Conservation (phyloP, 2,797 vertebrate species). For the Chiloscyllium punctatum region DNA sequence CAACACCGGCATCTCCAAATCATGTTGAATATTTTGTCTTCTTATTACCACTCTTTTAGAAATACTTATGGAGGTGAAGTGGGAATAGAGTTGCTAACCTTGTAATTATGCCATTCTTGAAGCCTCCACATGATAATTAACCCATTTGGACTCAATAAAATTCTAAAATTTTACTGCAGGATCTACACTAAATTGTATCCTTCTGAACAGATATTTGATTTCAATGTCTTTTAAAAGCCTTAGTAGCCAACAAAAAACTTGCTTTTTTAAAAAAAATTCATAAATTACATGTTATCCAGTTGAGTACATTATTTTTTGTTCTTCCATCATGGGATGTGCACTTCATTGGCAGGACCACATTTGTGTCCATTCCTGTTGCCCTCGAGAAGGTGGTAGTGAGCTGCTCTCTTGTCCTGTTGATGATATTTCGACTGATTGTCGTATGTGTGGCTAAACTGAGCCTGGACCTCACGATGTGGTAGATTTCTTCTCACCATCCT, state of each 20-base stretch:
- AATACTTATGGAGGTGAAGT: neutral
- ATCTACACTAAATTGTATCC: neutral
- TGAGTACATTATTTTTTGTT: neutral
- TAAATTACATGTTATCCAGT: neutral
- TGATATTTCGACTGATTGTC: too few species aligned
- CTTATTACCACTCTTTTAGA: neutral
- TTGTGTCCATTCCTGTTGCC: too few species aligned
- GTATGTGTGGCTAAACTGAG: too few species aligned
- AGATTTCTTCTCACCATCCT: too few species aligned
- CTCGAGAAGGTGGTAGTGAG: too few species aligned
- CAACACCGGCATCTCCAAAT: too few species aligned
- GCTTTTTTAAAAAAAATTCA: neutral
- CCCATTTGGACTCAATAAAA: too few species aligned
- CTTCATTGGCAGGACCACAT: too few species aligned
- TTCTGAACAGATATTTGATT: neutral
- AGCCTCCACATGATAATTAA: neutral
- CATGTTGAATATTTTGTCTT: neutral
- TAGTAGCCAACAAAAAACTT: too few species aligned
- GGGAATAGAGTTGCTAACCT: neutral
- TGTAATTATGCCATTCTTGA: neutral
- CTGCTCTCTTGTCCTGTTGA: too few species aligned
- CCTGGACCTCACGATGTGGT: too few species aligned
- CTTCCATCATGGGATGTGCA: too few species aligned
- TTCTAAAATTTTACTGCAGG: neutral
- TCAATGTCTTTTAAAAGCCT: neutral